Evolutionary conservation across 2,113 vertebrate genomes (phyloP).

Genomic region (Toxostoma redivivum): DNA sequence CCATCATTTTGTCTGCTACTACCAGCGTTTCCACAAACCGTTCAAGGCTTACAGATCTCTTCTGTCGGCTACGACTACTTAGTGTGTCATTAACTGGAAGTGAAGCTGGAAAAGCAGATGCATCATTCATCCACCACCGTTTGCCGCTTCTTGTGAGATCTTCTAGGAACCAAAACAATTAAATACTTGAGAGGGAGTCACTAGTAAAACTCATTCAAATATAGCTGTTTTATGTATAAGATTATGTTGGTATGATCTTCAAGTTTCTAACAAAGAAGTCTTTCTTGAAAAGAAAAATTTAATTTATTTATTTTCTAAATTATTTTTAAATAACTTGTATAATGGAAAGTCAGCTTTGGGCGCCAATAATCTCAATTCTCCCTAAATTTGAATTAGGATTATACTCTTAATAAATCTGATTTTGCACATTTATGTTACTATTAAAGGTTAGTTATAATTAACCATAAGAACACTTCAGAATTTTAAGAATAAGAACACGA

Average conservation of each 20-base stretch:
- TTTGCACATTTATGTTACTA: not conserved
- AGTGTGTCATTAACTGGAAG: slow-evolving; percentile 62
- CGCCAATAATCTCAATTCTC: not conserved
- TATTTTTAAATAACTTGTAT: not conserved
- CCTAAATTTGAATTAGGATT: not conserved
- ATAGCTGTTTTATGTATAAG: not conserved
- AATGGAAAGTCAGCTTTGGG: not conserved
- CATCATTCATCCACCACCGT: slow-evolving; percentile 75
- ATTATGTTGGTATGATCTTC: too few species aligned
- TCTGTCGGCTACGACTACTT: slow-evolving; percentile 69
- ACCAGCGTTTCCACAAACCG: slow-evolving; percentile 97
- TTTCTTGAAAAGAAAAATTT: not conserved
- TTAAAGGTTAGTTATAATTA: not conserved
- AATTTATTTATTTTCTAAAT: not conserved
- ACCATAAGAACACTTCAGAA: not conserved
- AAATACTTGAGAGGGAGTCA: slow-evolving; percentile 42
- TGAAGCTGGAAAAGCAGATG: slow-evolving; percentile 60
- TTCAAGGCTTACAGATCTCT: slow-evolving; percentile 91
- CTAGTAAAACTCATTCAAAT: slow-evolving; percentile 18
- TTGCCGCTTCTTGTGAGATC: slow-evolving; percentile 78
- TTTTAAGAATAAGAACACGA: not conserved
- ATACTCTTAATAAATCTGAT: not conserved
- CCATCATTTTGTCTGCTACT: slow-evolving; percentile 99
- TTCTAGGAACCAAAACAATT: slow-evolving; percentile 70
- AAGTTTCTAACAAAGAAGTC: not conserved